Percentiles rank a stretch among this genome's conserved stretches.
Conservation (phyloP, 2,797 vertebrate genomes). For the Botia kubotai region DNA sequence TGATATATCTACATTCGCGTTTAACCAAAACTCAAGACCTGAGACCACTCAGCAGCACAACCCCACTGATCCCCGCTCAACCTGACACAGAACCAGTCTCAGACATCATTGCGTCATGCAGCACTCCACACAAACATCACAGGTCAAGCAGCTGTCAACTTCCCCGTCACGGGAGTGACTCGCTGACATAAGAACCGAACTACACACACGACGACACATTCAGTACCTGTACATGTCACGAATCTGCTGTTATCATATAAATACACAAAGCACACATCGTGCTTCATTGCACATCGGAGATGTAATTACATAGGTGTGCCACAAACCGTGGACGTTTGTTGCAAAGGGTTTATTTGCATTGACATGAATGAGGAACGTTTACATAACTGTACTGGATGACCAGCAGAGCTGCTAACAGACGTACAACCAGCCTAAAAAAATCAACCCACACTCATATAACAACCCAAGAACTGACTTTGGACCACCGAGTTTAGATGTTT, state of each 20-base stretch:
- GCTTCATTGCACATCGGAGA: neutral
- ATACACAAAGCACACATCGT: neutral
- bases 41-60: neutral
- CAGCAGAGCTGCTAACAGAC: neutral
- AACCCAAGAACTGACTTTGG: too few species aligned
- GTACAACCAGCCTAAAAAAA: constrained; percentile 1
- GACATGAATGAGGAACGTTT: constrained; percentile 26
- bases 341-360: neutral
- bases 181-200: neutral
- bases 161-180: neutral
- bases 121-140: neutral
- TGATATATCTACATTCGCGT: neutral
- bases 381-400: constrained; percentile 45
- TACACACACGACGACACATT: neutral
- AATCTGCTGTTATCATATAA: neutral
- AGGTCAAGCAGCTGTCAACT: neutral
- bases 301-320: accelerated
- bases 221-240: neutral
- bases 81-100: constrained; percentile 1
- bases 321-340: neutral
- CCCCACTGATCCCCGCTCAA: neutral
- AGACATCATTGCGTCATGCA: neutral
- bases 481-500: accelerated
- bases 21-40: neutral
- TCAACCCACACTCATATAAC: neutral